Conservation (phyloP, 2,888 invertebrate genomes). For the Zele albiditarsus region DNA sequence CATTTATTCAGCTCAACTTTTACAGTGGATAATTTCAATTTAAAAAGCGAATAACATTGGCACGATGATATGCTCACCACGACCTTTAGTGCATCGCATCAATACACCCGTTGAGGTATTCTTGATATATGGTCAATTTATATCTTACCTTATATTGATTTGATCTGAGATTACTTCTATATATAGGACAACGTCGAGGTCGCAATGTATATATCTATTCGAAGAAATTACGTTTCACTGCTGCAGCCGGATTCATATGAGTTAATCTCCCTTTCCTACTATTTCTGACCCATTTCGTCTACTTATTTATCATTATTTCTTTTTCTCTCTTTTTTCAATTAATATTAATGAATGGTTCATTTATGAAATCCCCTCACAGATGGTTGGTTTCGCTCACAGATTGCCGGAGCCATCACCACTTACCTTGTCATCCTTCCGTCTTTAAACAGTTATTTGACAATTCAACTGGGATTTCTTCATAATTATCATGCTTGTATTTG, state of each 20-base stretch:
- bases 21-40: too few species aligned
- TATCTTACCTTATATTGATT: neutral
- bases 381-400: constrained; percentile 45
- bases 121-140: neutral
- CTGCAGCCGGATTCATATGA: constrained; percentile 53
- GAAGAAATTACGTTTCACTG: constrained; percentile 52
- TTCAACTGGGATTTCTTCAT: neutral
- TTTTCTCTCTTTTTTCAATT: constrained; percentile 26
- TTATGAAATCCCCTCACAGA: neutral
- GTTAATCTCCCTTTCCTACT: constrained; percentile 58
- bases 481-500: neutral
- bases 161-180: neutral
- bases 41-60: constrained; percentile 51
- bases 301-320: constrained; percentile 50
- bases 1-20: too few species aligned
- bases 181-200: constrained; percentile 57
- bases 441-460: constrained; percentile 33
- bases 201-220: constrained; percentile 57
- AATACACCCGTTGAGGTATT: constrained; percentile 44
- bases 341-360: neutral
- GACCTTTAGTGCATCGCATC: constrained; percentile 34
- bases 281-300: neutral
- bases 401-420: constrained; percentile 58
- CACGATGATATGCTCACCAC: constrained; percentile 41
- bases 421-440: constrained; percentile 58